Evolutionary conservation across 2,888 invertebrate genomes (phyloP).

Genomic region (Drosophila diplacantha): DNA sequence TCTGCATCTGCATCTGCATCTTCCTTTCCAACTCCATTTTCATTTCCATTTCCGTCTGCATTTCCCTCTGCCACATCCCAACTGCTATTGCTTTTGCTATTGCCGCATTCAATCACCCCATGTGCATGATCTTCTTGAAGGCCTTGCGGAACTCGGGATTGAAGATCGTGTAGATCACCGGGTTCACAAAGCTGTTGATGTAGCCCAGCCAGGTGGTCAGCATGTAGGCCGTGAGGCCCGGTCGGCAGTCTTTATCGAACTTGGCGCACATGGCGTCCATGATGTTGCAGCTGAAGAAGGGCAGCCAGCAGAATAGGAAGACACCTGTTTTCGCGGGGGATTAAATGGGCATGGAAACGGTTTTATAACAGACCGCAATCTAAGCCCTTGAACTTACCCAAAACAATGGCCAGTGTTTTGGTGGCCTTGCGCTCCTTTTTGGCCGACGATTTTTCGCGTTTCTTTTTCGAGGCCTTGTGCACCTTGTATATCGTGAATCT

Average conservation of each 20-base stretch:
- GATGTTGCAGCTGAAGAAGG: slow-evolving; percentile 99
- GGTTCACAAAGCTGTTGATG: slow-evolving; percentile 96
- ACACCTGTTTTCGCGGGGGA: slow-evolving; percentile 83
- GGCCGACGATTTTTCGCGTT: slow-evolving; percentile 94
- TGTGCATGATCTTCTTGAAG: slow-evolving; percentile 93
- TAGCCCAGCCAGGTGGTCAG: slow-evolving; percentile 99
- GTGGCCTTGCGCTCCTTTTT: slow-evolving; percentile 98
- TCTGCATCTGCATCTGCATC: not conserved
- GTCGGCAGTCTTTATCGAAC: slow-evolving; percentile 86
- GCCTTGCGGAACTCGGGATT: slow-evolving; percentile 99
- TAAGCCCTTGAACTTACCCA: slow-evolving; percentile 84
- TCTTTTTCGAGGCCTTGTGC: slow-evolving; percentile 96
- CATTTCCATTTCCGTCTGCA: not conserved
- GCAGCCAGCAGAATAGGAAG: slow-evolving; percentile 98
- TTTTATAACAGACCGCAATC: not conserved
- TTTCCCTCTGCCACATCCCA: not conserved
- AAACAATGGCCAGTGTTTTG: slow-evolving; percentile 97
- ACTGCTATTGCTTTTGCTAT: not conserved
- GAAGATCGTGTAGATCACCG: slow-evolving; percentile 95
- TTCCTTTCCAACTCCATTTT: not conserved
- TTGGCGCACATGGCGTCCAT: slow-evolving; percentile 97
- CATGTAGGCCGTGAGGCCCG: slow-evolving; percentile 93
- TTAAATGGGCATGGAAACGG: not conserved
- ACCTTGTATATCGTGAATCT: slow-evolving; percentile 95
- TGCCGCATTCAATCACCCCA: slow-evolving; percentile 78